Base-by-base conservation (phyloP, 2,888 invertebrate genomes). In the Carpatolechia fugitivella region DNA sequence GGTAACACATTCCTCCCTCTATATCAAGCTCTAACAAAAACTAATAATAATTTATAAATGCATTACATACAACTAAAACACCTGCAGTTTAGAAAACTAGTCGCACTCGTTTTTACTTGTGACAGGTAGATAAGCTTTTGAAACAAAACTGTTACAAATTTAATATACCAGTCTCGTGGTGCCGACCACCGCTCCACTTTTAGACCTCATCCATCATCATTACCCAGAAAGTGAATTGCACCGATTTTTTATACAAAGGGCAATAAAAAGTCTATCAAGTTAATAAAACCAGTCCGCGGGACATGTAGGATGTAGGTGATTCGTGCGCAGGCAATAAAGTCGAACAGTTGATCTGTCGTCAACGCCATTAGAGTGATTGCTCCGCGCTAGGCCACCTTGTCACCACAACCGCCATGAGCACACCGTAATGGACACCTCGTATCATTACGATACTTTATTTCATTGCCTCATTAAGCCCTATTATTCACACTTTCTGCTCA, bases 161-260 rank as follows among this genome's bases (percentile, higher is more conserved):
- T 13, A 48, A 51, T 30, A 41, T 50, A 31, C 35, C 49, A 29
- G 29, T n/a, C 29, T 8, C 20, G 11, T 48, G 48, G 18, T 35
- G 24, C 14, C 30, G 38, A 30, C 51, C 49, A 14, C 14, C 30
- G 38, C 16, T 46, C 52, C 35, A 59, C 58, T 59, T 58, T 59
- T 55, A 24, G 54, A 38, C 50, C 50, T 30, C 56, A 54, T 56
- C 56, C 57, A 56, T 57, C 54, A 56, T 56, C 59, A 56, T 58
- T 52, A 51, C 55, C 41, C 30, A 20, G 13, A n/a, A 13, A 51
- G 56, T 51, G 46, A 51, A 51, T 57, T 40, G 40, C 30, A 14
- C 54, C 47, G 50, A 57, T 52, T 57, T 48, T 20, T 35, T 14
- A 49, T 49, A 60, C 56, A 56, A 49, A 54, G 50, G 36, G 54